phyloP scores from a whole-genome alignment of 2,113 vertebrate species.

The Cyprinus carpio region DNA sequence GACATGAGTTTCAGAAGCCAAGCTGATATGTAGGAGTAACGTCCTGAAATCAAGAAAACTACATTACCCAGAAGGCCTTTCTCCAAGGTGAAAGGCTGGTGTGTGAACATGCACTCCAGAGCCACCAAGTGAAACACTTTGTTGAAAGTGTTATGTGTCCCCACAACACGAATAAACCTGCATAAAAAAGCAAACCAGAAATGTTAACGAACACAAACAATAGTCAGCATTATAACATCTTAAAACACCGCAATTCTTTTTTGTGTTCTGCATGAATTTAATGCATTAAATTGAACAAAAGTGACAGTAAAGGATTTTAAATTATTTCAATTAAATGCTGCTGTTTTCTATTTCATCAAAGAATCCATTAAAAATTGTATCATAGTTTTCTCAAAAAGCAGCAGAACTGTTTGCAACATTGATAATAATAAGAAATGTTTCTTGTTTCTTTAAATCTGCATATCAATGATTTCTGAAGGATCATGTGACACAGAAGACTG shows the following conservation, averaged over 20 bases:
- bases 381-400: background rate
- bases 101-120: constrained; percentile 97
- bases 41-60: background rate
- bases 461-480: background rate
- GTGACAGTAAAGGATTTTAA: too few relatives aligned
- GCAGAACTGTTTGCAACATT: background rate
- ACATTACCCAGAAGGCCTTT: constrained; percentile 88
- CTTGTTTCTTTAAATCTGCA: background rate
- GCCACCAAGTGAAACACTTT: constrained; percentile 99
- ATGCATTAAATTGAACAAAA: background rate
- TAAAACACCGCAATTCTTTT: too few relatives aligned
- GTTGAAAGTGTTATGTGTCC: constrained; percentile 98
- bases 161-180: constrained; percentile 96
- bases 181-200: background rate
- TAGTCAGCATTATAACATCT: background rate
- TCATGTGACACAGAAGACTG: background rate
- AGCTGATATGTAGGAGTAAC: constrained; percentile 57
- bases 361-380: background rate
- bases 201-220: constrained; percentile 12
- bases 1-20: background rate
- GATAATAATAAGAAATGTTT: background rate
- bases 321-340: background rate
- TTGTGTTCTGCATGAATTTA: too few relatives aligned
- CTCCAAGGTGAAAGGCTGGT: constrained; percentile 87
- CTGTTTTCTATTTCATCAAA: background rate